phyloP scores from a whole-genome alignment of 2,797 vertebrate species.

The Huso huso region DNA sequence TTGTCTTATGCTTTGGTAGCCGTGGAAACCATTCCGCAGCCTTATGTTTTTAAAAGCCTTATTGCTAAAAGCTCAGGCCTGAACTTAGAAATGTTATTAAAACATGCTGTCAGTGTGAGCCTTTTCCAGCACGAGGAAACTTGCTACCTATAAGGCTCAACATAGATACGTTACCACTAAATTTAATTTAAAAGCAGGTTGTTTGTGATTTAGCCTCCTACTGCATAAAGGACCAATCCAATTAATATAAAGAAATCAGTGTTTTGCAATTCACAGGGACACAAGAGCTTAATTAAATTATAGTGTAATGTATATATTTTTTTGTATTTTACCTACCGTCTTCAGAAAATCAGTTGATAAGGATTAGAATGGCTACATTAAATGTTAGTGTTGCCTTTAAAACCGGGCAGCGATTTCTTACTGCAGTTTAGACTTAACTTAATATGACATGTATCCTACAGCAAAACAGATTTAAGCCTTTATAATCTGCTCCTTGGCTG shows the following conservation, averaged over 20 bases:
- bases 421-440: constrained; percentile 32
- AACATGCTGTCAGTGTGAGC: too few relatives aligned
- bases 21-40: too few relatives aligned
- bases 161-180: too few relatives aligned
- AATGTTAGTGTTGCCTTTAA: constrained; percentile 38
- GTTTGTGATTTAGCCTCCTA: too few relatives aligned
- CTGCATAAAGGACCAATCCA: constrained; percentile 10
- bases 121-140: too few relatives aligned
- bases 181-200: too few relatives aligned
- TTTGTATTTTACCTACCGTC: constrained; percentile 24
- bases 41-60: too few relatives aligned
- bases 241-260: constrained; percentile 9
- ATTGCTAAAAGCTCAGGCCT: too few relatives aligned
- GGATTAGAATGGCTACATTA: constrained; percentile 32
- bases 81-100: too few relatives aligned
- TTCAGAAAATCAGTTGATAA: constrained; percentile 7
- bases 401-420: constrained; percentile 39
- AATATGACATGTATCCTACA: constrained; percentile 48
- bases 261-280: neutral
- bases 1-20: too few relatives aligned
- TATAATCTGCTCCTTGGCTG: constrained; percentile 44
- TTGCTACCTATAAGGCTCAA: too few relatives aligned
- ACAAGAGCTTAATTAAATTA: constrained; percentile 32
- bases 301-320: constrained; percentile 50
- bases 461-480: constrained; percentile 45